Conservation (phyloP, 2,113 vertebrate species). For the Notothenia coriiceps region DNA sequence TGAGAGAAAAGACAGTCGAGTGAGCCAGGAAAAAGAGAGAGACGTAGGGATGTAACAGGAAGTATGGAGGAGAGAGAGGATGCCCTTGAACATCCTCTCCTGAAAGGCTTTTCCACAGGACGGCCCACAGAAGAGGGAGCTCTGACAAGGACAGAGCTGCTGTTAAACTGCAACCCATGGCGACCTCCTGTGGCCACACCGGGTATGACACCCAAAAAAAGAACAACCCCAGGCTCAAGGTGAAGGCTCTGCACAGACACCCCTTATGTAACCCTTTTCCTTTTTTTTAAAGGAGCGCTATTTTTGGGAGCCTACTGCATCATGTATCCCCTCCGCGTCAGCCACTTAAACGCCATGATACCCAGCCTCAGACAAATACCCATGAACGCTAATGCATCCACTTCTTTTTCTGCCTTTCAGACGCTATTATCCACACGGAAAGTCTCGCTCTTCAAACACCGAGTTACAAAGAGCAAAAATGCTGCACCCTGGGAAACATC, state of each 20-base stretch:
- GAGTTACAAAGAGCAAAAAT: not conserved
- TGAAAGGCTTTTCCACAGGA: constrained; percentile 61
- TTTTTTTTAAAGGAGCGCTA: constrained; percentile 58
- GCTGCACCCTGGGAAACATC: constrained; percentile 16
- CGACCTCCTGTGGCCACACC: constrained; percentile 77
- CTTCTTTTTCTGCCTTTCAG: constrained; percentile 10
- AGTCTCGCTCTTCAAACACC: not conserved
- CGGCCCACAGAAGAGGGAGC: constrained; percentile 46
- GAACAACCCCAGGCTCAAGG: constrained; percentile 75
- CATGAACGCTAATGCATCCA: constrained; percentile 17
- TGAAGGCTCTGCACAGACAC: constrained; percentile 78
- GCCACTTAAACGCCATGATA: constrained; percentile 58
- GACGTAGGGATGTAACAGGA: not conserved
- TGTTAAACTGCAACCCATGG: constrained; percentile 26
- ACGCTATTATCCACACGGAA: constrained; percentile 27
- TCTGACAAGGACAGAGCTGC: constrained; percentile 58
- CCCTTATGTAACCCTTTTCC: constrained; percentile 77
- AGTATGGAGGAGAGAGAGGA: constrained; percentile 27
- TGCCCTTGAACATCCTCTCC: constrained; percentile 68
- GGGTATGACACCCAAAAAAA: constrained; percentile 32
- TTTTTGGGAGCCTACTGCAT: constrained; percentile 77
- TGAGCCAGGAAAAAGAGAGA: not conserved
- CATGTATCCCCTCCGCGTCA: constrained; percentile 60
- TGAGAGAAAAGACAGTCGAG: not conserved
- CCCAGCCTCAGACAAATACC: constrained; percentile 43